These are phyloP conservation scores for Steinernema feltiae DNA, from an alignment of 1,140 invertebrate species.

Conservation along the genomic window DNA sequence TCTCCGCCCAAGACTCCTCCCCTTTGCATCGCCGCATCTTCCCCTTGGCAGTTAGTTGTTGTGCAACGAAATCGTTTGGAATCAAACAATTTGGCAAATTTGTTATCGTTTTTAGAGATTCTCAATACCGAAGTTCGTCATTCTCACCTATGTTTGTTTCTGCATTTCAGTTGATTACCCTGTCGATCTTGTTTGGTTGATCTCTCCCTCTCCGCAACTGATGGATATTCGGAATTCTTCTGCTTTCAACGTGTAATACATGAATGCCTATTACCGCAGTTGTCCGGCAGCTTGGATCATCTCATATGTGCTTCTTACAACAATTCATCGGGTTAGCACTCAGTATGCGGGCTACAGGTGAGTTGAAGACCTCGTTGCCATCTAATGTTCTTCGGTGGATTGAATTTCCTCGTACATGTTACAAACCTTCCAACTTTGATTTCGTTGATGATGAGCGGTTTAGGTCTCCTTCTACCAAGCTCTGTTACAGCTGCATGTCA, in stretches of 20 bases:
- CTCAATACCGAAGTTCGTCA: neutral
- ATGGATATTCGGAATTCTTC: neutral
- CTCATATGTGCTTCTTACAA: neutral
- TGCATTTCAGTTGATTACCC: neutral
- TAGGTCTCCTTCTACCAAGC: neutral
- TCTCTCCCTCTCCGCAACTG: neutral
- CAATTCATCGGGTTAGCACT: neutral
- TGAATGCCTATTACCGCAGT: neutral
- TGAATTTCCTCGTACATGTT: neutral
- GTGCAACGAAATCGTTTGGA: neutral
- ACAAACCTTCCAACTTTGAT: too few relatives aligned
- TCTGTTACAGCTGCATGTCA: slow-evolving; percentile 9
- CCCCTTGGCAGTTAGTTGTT: slow-evolving; percentile 1
- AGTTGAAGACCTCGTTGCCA: neutral
- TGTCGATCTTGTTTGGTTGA: neutral
- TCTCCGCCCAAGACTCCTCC: neutral
- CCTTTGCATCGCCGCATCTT: neutral
- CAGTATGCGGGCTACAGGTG: neutral
- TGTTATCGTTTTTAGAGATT: slow-evolving; percentile 6
- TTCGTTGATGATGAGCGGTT: neutral
- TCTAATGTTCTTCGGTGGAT: neutral
- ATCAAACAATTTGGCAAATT: slow-evolving; percentile 4
- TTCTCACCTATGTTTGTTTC: neutral
- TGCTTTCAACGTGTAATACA: neutral
- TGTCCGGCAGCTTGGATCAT: neutral